A percentile compares a stretch with the other conserved stretches of the same genome.
phyloP scores from a whole-genome alignment of 2,888 invertebrate genomes.

The Eustalomyia histrio region DNA sequence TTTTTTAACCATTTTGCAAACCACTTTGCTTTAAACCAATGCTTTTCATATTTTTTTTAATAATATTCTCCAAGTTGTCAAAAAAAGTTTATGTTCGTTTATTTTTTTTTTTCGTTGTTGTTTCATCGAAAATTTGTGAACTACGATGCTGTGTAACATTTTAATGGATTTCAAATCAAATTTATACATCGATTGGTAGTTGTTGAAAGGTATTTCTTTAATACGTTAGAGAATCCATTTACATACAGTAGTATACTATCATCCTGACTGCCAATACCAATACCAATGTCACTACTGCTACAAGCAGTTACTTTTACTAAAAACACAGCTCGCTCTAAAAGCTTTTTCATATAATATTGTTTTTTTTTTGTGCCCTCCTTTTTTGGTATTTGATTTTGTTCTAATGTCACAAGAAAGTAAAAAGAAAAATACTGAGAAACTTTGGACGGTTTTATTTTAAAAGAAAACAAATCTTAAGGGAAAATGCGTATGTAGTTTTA shows the following conservation, averaged over 20 bases:
- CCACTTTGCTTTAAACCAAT: conserved; percentile 43
- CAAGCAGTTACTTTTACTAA: no score
- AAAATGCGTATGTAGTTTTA: conserved; percentile 38
- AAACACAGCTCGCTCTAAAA: conserved; percentile 53
- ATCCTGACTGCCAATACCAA: not conserved
- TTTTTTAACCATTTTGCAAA: conserved; percentile 32
- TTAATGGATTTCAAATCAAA: conserved; percentile 63
- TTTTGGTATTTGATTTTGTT: conserved; percentile 24
- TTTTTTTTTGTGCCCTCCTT: conserved; percentile 53
- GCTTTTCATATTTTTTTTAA: conserved; percentile 46
- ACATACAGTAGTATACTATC: conserved; percentile 5
- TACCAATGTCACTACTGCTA: not conserved
- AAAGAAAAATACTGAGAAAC: conserved; percentile 15
- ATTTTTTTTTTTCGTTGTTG: not conserved
- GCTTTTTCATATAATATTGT: conserved; percentile 71
- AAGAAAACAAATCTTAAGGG: conserved; percentile 42
- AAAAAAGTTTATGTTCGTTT: conserved; percentile 45
- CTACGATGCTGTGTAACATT: conserved; percentile 55
- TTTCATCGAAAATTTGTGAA: conserved; percentile 39
- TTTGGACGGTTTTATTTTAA: conserved; percentile 28
- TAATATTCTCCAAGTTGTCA: conserved; percentile 47
- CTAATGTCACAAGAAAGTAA: conserved; percentile 34
- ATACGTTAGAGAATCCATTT: conserved; percentile 43
- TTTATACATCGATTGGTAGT: conserved; percentile 59
- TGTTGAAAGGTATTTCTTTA: conserved; percentile 61